A percentile compares a stretch with the other conserved stretches of the same genome.
phyloP scores from a whole-genome alignment of 2,797 vertebrate species.

The Lindbergichthys nudifrons region DNA sequence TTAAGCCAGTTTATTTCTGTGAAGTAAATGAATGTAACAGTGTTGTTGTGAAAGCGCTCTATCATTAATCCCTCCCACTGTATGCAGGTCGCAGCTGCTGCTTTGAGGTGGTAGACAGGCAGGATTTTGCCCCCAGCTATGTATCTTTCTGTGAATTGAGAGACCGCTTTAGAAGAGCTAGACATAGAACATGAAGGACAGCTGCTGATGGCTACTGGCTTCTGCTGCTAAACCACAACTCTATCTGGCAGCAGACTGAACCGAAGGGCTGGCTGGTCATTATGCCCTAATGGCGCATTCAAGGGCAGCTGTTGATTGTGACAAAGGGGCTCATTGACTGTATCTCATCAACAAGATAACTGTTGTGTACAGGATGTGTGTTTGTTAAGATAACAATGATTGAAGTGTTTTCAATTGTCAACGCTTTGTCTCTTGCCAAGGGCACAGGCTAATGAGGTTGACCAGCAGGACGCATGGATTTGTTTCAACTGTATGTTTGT shows the following conservation, averaged over 20 bases:
- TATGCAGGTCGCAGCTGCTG: constrained; percentile 78
- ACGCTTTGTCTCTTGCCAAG: constrained; percentile 17
- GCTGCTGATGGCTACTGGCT: constrained; percentile 67
- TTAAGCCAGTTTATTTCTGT: constrained; percentile 29
- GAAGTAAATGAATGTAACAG: constrained; percentile 27
- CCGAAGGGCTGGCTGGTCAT: constrained; percentile 44
- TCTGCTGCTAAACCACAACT: constrained; percentile 28
- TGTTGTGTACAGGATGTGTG: constrained; percentile 33
- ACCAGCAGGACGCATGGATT: constrained; percentile 43
- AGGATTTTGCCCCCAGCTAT: constrained; percentile 59
- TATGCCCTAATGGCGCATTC: constrained; percentile 33
- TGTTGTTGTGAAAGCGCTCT: constrained; percentile 24
- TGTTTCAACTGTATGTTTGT: constrained; percentile 56
- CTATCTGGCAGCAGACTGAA: constrained; percentile 38
- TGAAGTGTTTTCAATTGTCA: constrained; percentile 44
- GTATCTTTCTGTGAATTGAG: constrained; percentile 68
- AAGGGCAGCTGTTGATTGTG: constrained; percentile 45
- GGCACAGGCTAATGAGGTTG: constrained; percentile 41
- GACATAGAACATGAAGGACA: constrained; percentile 75
- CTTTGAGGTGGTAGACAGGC: constrained; percentile 69
- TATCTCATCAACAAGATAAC: constrained; percentile 23
- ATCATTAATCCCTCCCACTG: constrained; percentile 47
- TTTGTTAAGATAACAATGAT: constrained; percentile 55
- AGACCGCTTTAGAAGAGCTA: constrained; percentile 66
- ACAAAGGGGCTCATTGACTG: constrained; percentile 47